Evolutionary conservation across 2,797 vertebrate genomes (phyloP).

Genomic region (Bradypus variegatus): DNA sequence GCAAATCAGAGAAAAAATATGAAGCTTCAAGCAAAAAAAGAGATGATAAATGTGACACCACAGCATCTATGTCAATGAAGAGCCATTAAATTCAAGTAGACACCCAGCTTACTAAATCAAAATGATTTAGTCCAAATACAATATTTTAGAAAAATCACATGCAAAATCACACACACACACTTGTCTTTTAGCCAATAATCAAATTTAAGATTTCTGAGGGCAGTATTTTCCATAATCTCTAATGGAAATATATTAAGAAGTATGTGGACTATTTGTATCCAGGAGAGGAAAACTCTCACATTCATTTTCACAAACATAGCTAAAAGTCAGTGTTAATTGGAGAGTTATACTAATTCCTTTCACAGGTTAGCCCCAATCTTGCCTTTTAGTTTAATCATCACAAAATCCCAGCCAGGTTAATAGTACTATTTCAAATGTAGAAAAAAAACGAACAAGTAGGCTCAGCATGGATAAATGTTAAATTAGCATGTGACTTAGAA

Average conservation of each 20-base stretch:
- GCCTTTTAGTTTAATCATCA: too few relatives aligned
- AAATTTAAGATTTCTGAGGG: not conserved
- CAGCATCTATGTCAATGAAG: not conserved
- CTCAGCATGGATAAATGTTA: too few relatives aligned
- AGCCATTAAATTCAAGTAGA: conserved; percentile 14
- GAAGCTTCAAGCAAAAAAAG: conserved; percentile 2
- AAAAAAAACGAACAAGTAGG: too few relatives aligned
- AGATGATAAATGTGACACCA: not conserved
- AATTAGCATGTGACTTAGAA: too few relatives aligned
- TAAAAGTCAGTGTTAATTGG: not conserved
- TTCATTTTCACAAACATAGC: not conserved
- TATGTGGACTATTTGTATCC: not conserved
- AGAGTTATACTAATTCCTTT: not conserved
- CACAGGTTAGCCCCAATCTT: not conserved
- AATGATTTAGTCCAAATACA: not conserved
- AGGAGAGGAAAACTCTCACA: not conserved
- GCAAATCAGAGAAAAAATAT: conserved; percentile 17
- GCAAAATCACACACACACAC: not conserved
- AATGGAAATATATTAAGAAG: not conserved
- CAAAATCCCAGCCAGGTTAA: too few relatives aligned
- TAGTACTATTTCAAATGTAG: too few relatives aligned
- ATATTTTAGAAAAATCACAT: not conserved
- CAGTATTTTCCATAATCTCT: not conserved
- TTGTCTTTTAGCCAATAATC: not conserved
- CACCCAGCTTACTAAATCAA: not conserved